phyloP scores from a whole-genome alignment of 2,113 vertebrate species.

The Cyanoramphus novaezelandiae region DNA sequence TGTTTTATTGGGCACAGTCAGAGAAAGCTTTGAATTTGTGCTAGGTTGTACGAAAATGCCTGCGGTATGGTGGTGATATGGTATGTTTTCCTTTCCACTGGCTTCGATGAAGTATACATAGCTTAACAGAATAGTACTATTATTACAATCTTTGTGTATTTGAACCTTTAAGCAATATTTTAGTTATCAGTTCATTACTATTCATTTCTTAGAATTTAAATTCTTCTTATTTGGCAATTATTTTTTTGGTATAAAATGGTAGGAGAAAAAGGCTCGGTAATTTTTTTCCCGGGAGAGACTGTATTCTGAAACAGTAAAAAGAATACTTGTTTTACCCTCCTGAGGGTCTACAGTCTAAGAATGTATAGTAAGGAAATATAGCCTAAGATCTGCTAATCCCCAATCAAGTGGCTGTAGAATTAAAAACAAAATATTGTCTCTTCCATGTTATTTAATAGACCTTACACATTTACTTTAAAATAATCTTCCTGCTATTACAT shows the following conservation, averaged over 20 bases:
- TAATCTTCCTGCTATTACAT: background rate
- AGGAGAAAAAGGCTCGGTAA: constrained; percentile 4
- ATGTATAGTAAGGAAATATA: background rate
- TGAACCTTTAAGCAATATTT: constrained; percentile 62
- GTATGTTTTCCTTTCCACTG: constrained; percentile 65
- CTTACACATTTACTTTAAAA: background rate
- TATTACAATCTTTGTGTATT: constrained; percentile 30
- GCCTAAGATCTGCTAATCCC: constrained; percentile 3
- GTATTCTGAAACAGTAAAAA: background rate
- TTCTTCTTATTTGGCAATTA: constrained; percentile 50
- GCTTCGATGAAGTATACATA: constrained; percentile 51
- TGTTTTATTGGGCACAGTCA: constrained; percentile 79
- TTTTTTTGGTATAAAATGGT: constrained; percentile 52
- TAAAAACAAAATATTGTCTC: background rate
- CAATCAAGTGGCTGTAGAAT: background rate
- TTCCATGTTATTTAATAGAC: background rate
- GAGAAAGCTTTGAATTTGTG: constrained; percentile 78
- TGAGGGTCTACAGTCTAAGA: constrained; percentile 20
- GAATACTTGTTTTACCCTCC: constrained; percentile 28
- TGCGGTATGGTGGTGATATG: constrained; percentile 83
- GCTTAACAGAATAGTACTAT: constrained; percentile 44
- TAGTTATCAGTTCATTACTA: constrained; percentile 55
- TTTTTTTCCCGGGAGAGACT: constrained; percentile 49
- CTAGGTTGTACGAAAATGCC: constrained; percentile 79
- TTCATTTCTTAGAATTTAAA: constrained; percentile 52